Base-by-base conservation (phyloP, 2,797 vertebrate genomes). In the Hapalemur alaotrensis region DNA sequence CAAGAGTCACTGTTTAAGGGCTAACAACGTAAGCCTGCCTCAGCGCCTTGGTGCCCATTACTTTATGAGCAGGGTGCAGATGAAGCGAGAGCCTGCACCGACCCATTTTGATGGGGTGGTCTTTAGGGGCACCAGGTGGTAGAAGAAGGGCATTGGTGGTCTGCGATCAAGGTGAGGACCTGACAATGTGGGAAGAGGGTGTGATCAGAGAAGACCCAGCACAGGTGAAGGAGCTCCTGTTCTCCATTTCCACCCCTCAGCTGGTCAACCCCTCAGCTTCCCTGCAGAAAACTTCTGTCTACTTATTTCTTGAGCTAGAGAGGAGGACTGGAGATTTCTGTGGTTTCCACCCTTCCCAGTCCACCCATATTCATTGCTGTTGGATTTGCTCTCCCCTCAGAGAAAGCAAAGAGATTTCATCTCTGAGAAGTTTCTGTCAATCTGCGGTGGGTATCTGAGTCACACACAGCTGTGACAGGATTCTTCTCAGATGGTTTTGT, bases 261-360 rank as follows among this genome's bases (percentile, higher is more conserved):
- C 35, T 65, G 50, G 41, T 57, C n/a, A 63, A 43, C 25, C 46
- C 50, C 32, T 70, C 23, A 23, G 9, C 7, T 22, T 75, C 18
- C 89, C 57, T 23, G 0, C 2, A 23, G 25, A 43, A 70, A 72
- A 69, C 11, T 35, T 63, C 69, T 57, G 30, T 67, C 61, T 81
- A 80, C 65, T 75, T 82, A 78, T 67, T 82, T 88, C 81, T 73
- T 90, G 67, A 86, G 43, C 65, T 52, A 25, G 9, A 54, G 15
- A 46, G 25, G 54, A 30, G n/a, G 52, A 48, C n/a, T 35, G 50
- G 59, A 2, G 30, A 20, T 41, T 18, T 61, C 48, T 22, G 0
- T 52, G 67, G n/a, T 69, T n/a, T 93, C 59, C 10, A 38, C 30
- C 14, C 12, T 90, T 63, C 46, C 30, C 30, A 50, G 32, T 22